Evolutionary conservation across 2,113 vertebrate species (phyloP).

Genomic region (Sitta europaea): DNA sequence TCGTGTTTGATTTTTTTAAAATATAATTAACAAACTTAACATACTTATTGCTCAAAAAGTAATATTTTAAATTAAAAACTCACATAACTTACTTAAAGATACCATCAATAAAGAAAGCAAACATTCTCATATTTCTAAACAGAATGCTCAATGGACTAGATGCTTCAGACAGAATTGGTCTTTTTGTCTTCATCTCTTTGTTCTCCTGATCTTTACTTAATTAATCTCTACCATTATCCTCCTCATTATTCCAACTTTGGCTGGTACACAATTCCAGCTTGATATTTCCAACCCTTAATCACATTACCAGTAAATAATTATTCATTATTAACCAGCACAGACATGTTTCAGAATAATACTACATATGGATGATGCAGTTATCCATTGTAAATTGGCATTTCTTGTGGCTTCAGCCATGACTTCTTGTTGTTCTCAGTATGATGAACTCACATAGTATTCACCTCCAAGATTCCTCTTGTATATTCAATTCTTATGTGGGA

Average conservation of each 20-base stretch:
- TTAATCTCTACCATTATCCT: not conserved
- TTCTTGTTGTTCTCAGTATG: not conserved
- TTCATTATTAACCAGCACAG: not conserved
- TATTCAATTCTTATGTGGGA: fast-evolving
- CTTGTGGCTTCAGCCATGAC: not conserved
- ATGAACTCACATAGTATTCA: fast-evolving
- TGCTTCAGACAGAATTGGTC: not conserved
- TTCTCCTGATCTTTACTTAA: not conserved
- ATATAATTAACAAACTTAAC: not conserved
- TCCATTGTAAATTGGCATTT: not conserved
- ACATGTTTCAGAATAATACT: not conserved
- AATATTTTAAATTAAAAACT: not conserved
- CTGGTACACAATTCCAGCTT: not conserved
- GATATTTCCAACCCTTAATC: not conserved
- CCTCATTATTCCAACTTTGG: not conserved
- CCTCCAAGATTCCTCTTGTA: not conserved
- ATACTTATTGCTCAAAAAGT: not conserved
- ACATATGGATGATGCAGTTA: not conserved
- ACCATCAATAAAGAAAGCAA: not conserved
- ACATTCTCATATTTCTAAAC: not conserved
- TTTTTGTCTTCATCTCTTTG: not conserved
- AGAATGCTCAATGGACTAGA: not conserved
- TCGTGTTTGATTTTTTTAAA: not conserved
- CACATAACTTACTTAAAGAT: not conserved
- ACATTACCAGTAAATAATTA: not conserved